A percentile compares a stretch with the other conserved stretches of the same genome.
Evolutionary conservation across 2,797 vertebrate genomes (phyloP).

Genomic region (Margarornis squamiger): DNA sequence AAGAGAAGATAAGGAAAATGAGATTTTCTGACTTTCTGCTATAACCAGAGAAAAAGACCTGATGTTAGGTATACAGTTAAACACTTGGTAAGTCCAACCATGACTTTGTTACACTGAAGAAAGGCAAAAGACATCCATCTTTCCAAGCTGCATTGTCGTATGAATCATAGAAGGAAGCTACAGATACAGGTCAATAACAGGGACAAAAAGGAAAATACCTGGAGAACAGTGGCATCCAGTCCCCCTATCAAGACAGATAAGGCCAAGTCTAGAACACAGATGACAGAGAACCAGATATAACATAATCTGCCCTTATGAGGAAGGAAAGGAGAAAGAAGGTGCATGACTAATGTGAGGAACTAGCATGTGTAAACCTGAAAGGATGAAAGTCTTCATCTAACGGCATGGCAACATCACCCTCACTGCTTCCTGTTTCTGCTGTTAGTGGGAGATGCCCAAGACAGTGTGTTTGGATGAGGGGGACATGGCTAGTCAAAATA

Average conservation of each 20-base stretch:
- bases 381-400: not conserved
- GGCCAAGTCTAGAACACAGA: not conserved
- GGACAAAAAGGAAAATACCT: not conserved
- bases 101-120: not conserved
- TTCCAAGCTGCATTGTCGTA: not conserved
- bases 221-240: not conserved
- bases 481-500: not conserved
- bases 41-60: not conserved
- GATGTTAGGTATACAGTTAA: not conserved
- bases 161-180: not conserved
- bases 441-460: not conserved
- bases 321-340: not conserved
- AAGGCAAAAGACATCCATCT: not conserved
- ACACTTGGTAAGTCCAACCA: not conserved
- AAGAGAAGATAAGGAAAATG: not conserved
- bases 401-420: not conserved
- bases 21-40: not conserved
- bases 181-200: not conserved
- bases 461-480: not conserved
- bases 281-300: not conserved
- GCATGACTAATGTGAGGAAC: not conserved
- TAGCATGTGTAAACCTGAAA: not conserved
- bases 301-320: rapidly evolving
- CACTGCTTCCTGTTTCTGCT: not conserved
- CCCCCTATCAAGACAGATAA: not conserved